These are phyloP conservation scores for Heliopora coerulea DNA, from an alignment of 92 coral and sea anemone genomes.

Conservation along the genomic window DNA sequence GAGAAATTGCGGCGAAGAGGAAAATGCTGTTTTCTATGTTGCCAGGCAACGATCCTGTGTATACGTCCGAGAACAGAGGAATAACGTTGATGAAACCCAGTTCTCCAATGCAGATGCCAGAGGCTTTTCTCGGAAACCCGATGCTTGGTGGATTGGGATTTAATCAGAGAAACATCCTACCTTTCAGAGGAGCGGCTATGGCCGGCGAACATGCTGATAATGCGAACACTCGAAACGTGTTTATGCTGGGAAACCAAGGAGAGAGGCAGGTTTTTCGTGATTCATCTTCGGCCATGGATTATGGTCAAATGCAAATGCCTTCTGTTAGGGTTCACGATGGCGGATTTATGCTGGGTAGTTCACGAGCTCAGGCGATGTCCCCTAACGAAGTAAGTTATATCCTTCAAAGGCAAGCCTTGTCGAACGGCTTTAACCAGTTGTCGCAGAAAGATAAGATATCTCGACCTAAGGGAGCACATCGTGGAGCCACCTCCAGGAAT, in stretches of 20 bases:
- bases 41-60: conserved; percentile 42
- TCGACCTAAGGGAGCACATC: neutral
- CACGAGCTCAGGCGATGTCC: conserved; percentile 27
- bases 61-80: conserved; percentile 23
- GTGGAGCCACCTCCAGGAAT: conserved; percentile 34
- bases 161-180: conserved; percentile 10
- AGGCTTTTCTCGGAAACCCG: conserved; percentile 36
- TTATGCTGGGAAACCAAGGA: conserved; percentile 26
- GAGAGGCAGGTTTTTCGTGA: conserved; percentile 9
- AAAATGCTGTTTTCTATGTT: conserved; percentile 28
- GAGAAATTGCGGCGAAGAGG: conserved; percentile 18
- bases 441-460: conserved; percentile 22
- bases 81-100: neutral
- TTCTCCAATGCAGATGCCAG: conserved; percentile 16
- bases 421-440: neutral
- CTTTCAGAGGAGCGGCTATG: conserved; percentile 8
- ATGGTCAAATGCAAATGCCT: neutral
- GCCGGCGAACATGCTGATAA: conserved; percentile 40
- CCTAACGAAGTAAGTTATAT: conserved; percentile 30
- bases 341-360: conserved; percentile 19
- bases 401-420: neutral
- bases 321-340: neutral
- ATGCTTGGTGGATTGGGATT: conserved; percentile 18
- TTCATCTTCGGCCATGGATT: neutral
- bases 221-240: conserved; percentile 26